Percentiles rank a stretch among this genome's conserved stretches.
Conservation (phyloP, 2,888 invertebrate genomes). For the Osedax frankpressi region DNA sequence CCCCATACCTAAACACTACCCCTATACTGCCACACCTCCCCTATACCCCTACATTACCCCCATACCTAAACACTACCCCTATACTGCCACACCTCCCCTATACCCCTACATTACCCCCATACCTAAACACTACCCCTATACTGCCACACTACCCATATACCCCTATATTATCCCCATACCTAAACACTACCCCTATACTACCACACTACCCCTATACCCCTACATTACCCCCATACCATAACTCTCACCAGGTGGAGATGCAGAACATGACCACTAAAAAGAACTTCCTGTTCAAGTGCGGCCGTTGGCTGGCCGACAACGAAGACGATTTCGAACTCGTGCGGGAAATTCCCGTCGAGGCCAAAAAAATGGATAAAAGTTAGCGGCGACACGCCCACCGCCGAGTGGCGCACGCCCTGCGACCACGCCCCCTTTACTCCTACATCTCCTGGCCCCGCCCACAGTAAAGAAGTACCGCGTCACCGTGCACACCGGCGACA, state of each 20-base stretch:
- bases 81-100: too few relatives aligned
- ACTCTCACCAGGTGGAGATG: slow-evolving; percentile 38
- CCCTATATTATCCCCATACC: too few relatives aligned
- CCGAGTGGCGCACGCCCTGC: not conserved
- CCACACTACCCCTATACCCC: too few relatives aligned
- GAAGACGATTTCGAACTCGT: slow-evolving; percentile 44
- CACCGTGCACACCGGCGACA: slow-evolving; percentile 41
- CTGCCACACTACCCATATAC: too few relatives aligned
- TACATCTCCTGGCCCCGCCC: slow-evolving; percentile 26
- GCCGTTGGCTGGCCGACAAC: slow-evolving; percentile 42
- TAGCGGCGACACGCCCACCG: not conserved
- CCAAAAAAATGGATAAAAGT: slow-evolving; percentile 30
- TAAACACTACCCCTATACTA: too few relatives aligned
- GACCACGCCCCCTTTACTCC: not conserved
- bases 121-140: too few relatives aligned
- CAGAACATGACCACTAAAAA: slow-evolving; percentile 39
- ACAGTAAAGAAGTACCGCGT: slow-evolving; percentile 40
- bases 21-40: too few relatives aligned
- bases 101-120: not conserved
- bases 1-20: too few relatives aligned
- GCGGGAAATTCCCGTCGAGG: slow-evolving; percentile 44
- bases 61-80: too few relatives aligned
- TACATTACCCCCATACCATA: not conserved
- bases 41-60: too few relatives aligned
- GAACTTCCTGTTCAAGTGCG: slow-evolving; percentile 38